Evolutionary conservation across 2,888 invertebrate genomes (phyloP).

Genomic region (Celastrina argiolus): DNA sequence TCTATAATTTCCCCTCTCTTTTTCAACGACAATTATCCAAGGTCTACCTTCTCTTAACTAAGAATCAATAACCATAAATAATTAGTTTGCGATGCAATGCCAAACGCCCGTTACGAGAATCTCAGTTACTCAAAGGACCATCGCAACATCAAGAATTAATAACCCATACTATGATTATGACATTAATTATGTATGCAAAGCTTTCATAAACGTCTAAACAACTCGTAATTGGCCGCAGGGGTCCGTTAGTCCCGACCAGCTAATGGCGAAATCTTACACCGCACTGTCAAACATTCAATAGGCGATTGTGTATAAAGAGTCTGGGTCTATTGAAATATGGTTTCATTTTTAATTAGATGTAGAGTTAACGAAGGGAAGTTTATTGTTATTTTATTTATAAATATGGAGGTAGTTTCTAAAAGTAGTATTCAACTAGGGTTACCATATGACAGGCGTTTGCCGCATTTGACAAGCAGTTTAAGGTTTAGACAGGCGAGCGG

Average conservation of each 20-base stretch:
- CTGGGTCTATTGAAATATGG: not conserved
- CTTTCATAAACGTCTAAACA: not conserved
- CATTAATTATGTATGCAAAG: not conserved
- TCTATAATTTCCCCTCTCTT: no score
- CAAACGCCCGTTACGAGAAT: not conserved
- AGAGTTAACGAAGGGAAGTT: no score
- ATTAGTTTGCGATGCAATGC: no score
- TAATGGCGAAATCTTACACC: slow-evolving; percentile 6
- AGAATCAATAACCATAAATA: no score
- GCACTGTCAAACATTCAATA: slow-evolving; percentile 3
- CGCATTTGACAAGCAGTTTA: no score
- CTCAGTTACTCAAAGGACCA: not conserved
- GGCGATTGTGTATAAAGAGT: not conserved
- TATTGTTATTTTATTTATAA: no score
- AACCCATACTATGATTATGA: not conserved
- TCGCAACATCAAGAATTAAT: not conserved
- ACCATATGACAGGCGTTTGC: no score
- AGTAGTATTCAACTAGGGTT: not conserved
- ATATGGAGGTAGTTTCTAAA: no score
- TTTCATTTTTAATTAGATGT: not conserved
- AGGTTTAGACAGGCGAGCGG: no score
- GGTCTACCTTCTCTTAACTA: not conserved
- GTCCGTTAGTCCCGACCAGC: not conserved
- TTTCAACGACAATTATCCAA: no score
- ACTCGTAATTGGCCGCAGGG: not conserved